These are phyloP conservation scores for Papilio machaon DNA, from an alignment of 1,140 invertebrate species.

Conservation along the genomic window DNA sequence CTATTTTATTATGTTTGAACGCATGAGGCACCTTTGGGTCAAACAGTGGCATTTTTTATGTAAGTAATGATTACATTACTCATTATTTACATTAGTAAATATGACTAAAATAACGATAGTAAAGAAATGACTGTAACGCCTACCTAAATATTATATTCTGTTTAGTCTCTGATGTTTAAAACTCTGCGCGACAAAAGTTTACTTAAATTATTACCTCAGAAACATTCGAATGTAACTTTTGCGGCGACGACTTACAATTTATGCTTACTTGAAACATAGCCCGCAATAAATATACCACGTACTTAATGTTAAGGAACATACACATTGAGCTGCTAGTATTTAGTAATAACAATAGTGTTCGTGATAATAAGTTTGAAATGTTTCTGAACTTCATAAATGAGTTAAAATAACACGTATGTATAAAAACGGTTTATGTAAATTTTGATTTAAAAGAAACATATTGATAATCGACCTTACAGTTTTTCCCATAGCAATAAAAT, in stretches of 20 bases:
- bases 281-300: constrained; percentile 16
- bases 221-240: constrained; percentile 24
- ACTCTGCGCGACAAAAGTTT: constrained; percentile 11
- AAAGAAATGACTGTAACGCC: background rate
- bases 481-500: too few relatives aligned
- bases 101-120: background rate
- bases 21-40: background rate
- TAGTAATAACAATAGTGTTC: background rate
- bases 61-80: too few relatives aligned
- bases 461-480: too few relatives aligned
- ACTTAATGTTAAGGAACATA: constrained; percentile 25
- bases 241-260: constrained; percentile 21
- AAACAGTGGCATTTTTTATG: background rate
- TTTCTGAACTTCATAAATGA: too few relatives aligned
- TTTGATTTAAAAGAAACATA: too few relatives aligned
- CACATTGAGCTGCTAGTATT: background rate
- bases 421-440: too few relatives aligned
- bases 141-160: background rate
- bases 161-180: background rate
- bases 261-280: constrained; percentile 24
- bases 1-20: background rate
- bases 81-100: background rate
- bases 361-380: too few relatives aligned
- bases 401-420: too few relatives aligned
- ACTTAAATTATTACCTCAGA: constrained; percentile 20